A percentile compares a stretch with the other conserved stretches of the same genome.
phyloP scores from a whole-genome alignment of 2,888 invertebrate species.

The Iselma pallidipennis region DNA sequence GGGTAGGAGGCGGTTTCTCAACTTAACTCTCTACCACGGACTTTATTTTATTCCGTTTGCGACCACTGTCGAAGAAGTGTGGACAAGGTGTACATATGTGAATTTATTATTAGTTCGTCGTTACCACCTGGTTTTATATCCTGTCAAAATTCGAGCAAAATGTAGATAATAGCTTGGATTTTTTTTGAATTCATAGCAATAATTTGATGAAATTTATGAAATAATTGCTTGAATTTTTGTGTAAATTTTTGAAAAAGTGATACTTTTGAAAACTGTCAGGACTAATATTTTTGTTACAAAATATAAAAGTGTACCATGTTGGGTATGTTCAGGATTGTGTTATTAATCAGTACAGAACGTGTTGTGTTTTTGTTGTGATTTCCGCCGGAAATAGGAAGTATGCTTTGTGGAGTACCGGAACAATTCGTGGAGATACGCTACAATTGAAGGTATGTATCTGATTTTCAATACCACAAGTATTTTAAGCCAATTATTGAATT shows the following conservation, averaged over 20 bases:
- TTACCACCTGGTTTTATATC: conserved; percentile 17
- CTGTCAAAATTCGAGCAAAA: conserved; percentile 3
- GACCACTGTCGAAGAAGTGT: conserved; percentile 12
- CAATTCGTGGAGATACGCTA: conserved; percentile 17
- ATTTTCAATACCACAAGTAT: not conserved
- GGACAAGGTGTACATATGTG: too few species aligned
- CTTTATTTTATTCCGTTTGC: conserved; percentile 23
- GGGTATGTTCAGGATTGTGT: not conserved
- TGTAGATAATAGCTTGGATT: conserved; percentile 7
- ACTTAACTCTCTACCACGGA: conserved; percentile 4
- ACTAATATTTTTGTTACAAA: not conserved
- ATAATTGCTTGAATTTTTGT: not conserved
- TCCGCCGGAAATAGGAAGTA: conserved; percentile 20
- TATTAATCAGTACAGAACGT: not conserved
- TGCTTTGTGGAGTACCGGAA: conserved; percentile 15
- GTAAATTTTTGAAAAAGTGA: not conserved
- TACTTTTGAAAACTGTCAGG: conserved; percentile 1
- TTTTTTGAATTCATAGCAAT: not conserved
- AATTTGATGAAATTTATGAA: not conserved
- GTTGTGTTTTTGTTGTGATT: conserved; percentile 12
- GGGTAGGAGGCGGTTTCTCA: conserved; percentile 3
- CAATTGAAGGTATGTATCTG: conserved; percentile 16
- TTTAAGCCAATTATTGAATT: conserved; percentile 7
- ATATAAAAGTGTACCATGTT: conserved; percentile 4
- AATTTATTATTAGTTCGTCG: not conserved